Conservation (phyloP, 2,888 invertebrate species). For the Tiliacea citrago region DNA sequence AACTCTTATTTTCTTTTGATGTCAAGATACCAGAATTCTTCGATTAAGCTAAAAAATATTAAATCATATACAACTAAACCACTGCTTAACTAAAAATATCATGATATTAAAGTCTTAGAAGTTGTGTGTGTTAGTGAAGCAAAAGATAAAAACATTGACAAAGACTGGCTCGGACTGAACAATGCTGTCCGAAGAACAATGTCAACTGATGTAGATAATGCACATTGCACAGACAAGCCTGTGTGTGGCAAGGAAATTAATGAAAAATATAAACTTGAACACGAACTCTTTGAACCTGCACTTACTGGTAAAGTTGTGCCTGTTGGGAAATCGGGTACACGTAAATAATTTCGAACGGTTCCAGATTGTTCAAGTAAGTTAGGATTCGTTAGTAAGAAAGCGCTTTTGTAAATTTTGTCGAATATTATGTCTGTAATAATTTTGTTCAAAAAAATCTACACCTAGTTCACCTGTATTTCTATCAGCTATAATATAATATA, state of each 20-base stretch:
- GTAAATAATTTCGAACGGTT: neutral
- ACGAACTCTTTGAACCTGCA: neutral
- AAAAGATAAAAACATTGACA: slow-evolving; percentile 42
- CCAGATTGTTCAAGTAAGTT: neutral
- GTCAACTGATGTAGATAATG: slow-evolving; percentile 38
- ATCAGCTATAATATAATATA: neutral
- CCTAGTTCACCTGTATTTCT: neutral
- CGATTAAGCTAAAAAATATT: neutral
- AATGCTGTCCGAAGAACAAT: slow-evolving; percentile 51
- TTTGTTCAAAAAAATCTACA: too few species aligned
- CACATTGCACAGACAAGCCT: neutral
- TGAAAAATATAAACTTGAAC: neutral
- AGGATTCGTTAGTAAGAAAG: neutral
- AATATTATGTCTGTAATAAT: neutral
- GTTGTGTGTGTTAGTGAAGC: slow-evolving; percentile 7
- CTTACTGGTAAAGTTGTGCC: neutral
- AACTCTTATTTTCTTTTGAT: neutral
- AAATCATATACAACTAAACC: neutral
- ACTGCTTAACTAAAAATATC: neutral
- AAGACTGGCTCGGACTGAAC: slow-evolving; percentile 24
- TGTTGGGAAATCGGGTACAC: slow-evolving; percentile 9
- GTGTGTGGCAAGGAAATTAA: neutral
- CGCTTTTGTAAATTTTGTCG: neutral
- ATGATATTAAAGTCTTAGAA: neutral
- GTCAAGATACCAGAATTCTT: neutral